Base-by-base conservation (phyloP, 1,140 invertebrate species). In the Drosophila ironensis region DNA sequence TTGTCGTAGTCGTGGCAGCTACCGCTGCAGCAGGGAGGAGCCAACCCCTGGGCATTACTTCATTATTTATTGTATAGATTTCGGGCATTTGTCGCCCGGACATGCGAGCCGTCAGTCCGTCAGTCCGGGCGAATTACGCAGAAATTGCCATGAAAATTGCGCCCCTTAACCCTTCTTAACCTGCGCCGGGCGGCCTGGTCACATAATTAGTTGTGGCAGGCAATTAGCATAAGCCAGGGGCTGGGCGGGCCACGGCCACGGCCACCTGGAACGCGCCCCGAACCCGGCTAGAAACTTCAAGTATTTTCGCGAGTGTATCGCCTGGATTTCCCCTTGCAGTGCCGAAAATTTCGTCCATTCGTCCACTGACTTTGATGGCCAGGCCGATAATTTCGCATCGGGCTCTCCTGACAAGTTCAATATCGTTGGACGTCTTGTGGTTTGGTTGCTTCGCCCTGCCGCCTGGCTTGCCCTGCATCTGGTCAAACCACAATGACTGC, bases 31-130 rank as follows among this genome's bases (percentile, higher is more conserved):
- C n/a, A n/a, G n/a, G n/a, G n/a, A n/a, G n/a, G 24, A 48, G n/a
- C n/a, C n/a, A n/a, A n/a, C n/a, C n/a, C n/a, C n/a, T n/a, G n/a
- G n/a, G 14, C 63, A 68, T 57, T 70, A 68, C 46, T 69, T 70
- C 42, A 69, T 70, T 70, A 70, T 70, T 67, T 67, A 67, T 67
- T 67, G 67, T 67, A 67, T 66, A 67, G 63, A 52, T 67, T 66
- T 61, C 50, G 57, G 63, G 30, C 30, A 67, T 67, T 67, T 67
- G 63, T 60, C 56, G 56, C 61, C 60, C 30, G 54, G 63, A 67
- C 63, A 66, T 67, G 63, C 63, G 30, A 33, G n/a, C n/a, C n/a
- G n/a, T 33, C 14, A 33, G n/a, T 33, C 30, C n/a, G 30, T 33
- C n/a, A 14, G 4, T 33, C n/a, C 30, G 4, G 28, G 59, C 54